Base-by-base conservation (phyloP, 2,888 invertebrate species). In the Dromius quadrimaculatus region DNA sequence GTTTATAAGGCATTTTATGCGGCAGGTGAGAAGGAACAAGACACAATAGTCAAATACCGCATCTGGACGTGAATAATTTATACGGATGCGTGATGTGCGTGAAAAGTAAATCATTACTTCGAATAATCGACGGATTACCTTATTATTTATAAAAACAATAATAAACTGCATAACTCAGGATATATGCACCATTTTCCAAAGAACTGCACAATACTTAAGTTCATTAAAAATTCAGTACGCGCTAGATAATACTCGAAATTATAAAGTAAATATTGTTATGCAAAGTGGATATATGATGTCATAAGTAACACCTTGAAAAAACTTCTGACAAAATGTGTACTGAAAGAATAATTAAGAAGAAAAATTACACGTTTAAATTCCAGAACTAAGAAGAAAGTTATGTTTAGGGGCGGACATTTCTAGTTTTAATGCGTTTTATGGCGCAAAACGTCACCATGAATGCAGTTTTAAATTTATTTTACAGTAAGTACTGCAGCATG, bases 341-440 rank as follows among this genome's bases (percentile, higher is more conserved):
- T 63, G 45, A 63, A 63, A 63, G 63, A 63, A 63, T 63, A 63
- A 63, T 63, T 63, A 63, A 63, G 23, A 36, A 45, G 63, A 63
- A 63, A 45, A 63, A 63, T 63, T 28, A 15, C 15, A 19, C 15
- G 28, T 22, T 43, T 43, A 63, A 45, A 36, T 59, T 59, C 11
- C 36, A 6, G 13, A 34, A 36, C 9, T 15, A 41, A 41, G 20
- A n/a, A 59, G 36, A 59, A 59, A 59, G 59, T 59, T 59, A 19
- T 36, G 28, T 54, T 15, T 13, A 23, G 9, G 28, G 50, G 28
- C 50, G 28, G 50, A 23, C 32, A 41, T 41, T n/a, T 41, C 15
- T 41, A 15, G 13, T 41, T 41, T 41, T 41, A 41, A 41, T 54
- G 50, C 50, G 28, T 28, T 41, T 41, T 54, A 54, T 28, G 50